Base-by-base conservation (phyloP, 2,797 vertebrate genomes). In the Oceanodroma leucorhoa region DNA sequence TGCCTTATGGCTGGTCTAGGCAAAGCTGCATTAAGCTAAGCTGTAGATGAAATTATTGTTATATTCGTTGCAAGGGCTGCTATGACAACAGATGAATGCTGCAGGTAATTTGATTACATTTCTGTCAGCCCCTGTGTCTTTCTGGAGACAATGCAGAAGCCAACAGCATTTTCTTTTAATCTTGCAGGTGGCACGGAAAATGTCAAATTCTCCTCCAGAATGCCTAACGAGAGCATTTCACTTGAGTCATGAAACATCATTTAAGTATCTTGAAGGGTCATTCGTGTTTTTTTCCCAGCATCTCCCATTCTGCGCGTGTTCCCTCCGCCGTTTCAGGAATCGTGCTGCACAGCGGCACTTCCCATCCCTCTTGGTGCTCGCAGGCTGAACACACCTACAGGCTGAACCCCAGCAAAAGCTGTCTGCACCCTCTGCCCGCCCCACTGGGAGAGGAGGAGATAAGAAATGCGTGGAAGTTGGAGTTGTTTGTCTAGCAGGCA, bases 81-180 rank as follows among this genome's bases (percentile, higher is more conserved):
- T 95, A 94, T 94, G 96, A 95, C 95, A 96, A 97, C 91, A 94
- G 77, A 96, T 84, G 94, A 96, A 91, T 94, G 89, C 89, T 88
- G 85, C 83, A 94, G 89, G 93, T 96, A 94, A 96, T 96, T 96
- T 94, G 94, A 97, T 94, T 94, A 95, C 80, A 70, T 90, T 95
- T 94, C 91, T 94, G 80, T 79, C 95, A 93, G 73, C 48, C 83
- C 45, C 58, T 60, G 65, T 87, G 77, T 89, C 87, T 94, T 94
- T 64, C 92, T 85, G 69, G 46, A 96, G 84, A 90, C 89, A 96
- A 92, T 81, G 67, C 62, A 89, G 55, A 72, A 95, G 62, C 69
- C 94, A 94, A 54, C 48, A 92, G 83, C 55, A 27, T 87, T 94
- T 94, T 87, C 64, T 89, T 96, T 92, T 86, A 89, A 91, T 94